Conservation (phyloP, 1,140 invertebrate genomes). For the Acromyrmex charruanus region DNA sequence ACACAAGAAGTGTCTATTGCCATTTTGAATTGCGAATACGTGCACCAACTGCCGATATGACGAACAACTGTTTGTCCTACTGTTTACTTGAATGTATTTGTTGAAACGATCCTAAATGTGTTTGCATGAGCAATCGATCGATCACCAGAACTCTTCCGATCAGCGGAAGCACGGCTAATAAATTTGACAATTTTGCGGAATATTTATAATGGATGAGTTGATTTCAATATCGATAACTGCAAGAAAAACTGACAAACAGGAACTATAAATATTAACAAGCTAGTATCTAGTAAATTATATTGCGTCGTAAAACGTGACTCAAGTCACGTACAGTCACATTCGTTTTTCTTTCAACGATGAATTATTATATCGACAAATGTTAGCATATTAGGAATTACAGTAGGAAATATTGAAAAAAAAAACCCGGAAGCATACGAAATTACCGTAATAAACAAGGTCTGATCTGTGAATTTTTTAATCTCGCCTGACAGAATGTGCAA, state of each 20-base stretch:
- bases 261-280: constrained; percentile 53
- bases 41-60: constrained; percentile 1
- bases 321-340: not conserved
- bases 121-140: constrained; percentile 6
- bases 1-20: not conserved
- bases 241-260: constrained; percentile 34
- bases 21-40: constrained; percentile 27
- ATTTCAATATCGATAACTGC: constrained; percentile 29
- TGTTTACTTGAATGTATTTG: not conserved
- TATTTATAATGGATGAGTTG: constrained; percentile 27
- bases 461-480: not conserved
- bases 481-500: not conserved
- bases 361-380: constrained; percentile 11
- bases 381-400: not conserved
- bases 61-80: constrained; percentile 25
- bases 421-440: not conserved
- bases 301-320: constrained; percentile 44
- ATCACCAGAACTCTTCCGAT: not conserved
- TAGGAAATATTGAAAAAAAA: not conserved
- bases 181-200: constrained; percentile 1
- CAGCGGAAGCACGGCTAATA: not conserved
- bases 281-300: constrained; percentile 17
- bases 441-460: not conserved
- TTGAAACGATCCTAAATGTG: constrained; percentile 20
- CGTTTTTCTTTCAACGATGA: not conserved